These are phyloP conservation scores for Manis javanica DNA, from an alignment of 2,797 vertebrate species.

Conservation along the genomic window DNA sequence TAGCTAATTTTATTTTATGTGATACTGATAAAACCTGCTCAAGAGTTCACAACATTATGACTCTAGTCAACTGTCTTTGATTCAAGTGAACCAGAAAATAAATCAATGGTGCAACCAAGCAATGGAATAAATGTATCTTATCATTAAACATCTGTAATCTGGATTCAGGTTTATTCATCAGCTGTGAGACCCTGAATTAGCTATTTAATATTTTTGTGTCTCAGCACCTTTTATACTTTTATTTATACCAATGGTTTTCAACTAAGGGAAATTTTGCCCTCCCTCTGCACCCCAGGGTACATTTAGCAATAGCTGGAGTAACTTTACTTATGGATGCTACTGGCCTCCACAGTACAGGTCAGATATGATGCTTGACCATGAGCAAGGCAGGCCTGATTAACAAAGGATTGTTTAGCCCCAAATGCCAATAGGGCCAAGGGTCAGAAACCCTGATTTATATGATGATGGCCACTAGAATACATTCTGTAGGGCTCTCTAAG, in stretches of 20 bases:
- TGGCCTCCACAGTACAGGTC: not conserved
- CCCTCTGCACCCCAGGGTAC: not conserved
- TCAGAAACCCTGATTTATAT: not conserved
- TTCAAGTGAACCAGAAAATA: not conserved
- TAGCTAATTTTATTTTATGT: constrained; percentile 11
- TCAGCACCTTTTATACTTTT: not conserved
- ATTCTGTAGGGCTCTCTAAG: not conserved
- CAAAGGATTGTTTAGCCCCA: not conserved
- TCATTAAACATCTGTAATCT: not conserved
- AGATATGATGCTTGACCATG: not conserved
- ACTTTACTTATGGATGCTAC: not conserved
- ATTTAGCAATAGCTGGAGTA: not conserved
- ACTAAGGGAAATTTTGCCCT: not conserved
- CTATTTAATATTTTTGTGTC: not conserved
- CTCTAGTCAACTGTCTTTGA: not conserved
- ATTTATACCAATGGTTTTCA: not conserved
- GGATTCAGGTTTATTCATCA: not conserved
- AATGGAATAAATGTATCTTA: not conserved
- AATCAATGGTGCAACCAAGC: not conserved
- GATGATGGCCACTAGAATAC: not conserved
- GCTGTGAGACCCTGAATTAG: not conserved
- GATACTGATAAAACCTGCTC: not conserved
- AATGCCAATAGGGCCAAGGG: not conserved
- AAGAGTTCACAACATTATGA: not conserved
- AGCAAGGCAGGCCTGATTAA: not conserved